A percentile compares a stretch with the other conserved stretches of the same genome.
Evolutionary conservation across 2,797 vertebrate species (phyloP).

Genomic region (Bucorvus abyssinicus): DNA sequence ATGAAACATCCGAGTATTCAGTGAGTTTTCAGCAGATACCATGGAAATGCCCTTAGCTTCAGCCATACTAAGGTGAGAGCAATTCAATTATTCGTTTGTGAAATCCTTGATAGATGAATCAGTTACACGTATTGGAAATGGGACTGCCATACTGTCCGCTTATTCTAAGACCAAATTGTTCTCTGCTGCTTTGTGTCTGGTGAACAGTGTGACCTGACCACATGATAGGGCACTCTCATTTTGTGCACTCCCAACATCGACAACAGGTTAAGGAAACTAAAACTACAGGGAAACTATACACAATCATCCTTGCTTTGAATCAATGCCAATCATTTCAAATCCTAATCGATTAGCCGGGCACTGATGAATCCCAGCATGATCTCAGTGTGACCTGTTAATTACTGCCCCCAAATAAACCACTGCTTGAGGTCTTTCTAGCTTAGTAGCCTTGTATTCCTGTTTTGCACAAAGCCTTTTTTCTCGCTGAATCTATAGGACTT

Average conservation of each 20-base stretch:
- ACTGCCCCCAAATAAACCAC: background rate
- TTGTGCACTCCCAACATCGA: background rate
- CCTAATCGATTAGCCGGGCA: background rate
- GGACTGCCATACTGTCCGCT: background rate
- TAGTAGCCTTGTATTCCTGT: background rate
- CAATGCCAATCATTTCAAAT: background rate
- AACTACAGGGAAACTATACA: background rate
- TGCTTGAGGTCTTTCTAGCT: background rate
- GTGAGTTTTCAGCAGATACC: background rate
- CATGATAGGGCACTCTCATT: background rate
- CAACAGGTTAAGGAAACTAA: background rate
- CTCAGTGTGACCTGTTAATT: background rate
- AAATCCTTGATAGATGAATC: background rate
- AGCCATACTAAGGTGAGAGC: background rate
- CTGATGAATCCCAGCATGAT: background rate
- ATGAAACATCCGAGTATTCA: background rate
- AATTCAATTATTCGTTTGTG: background rate
- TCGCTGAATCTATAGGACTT: accelerated
- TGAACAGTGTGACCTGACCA: background rate
- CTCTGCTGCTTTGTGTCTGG: background rate
- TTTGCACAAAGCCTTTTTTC: background rate
- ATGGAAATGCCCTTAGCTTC: background rate
- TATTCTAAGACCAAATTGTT: background rate
- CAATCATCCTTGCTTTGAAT: background rate
- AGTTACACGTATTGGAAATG: background rate